Conservation (phyloP, 2,797 vertebrate species). For the Aulostomus chinensis region DNA sequence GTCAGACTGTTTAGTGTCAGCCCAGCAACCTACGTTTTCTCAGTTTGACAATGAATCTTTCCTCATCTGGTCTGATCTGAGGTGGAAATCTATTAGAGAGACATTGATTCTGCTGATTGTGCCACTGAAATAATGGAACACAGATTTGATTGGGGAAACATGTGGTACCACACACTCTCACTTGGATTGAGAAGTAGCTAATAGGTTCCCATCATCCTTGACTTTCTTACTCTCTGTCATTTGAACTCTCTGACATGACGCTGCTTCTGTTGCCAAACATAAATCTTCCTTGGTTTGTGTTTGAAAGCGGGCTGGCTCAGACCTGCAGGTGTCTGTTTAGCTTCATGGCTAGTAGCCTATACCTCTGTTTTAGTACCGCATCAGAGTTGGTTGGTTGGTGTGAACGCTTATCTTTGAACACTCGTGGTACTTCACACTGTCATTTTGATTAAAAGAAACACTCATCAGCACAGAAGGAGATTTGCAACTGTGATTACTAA, state of each 20-base stretch:
- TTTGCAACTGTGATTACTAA: no score
- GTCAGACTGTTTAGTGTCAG: not conserved
- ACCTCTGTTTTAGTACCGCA: not conserved
- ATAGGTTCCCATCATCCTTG: constrained; percentile 9
- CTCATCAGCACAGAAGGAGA: no score
- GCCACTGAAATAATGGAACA: constrained; percentile 11
- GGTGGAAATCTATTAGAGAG: constrained; percentile 23
- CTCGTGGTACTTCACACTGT: no score
- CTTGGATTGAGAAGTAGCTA: not conserved
- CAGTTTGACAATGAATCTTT: constrained; percentile 1
- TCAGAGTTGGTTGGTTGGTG: not conserved
- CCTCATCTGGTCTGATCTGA: constrained; percentile 22
- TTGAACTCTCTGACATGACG: not conserved
- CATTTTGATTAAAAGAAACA: no score
- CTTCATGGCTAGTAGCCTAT: not conserved
- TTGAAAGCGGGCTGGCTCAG: constrained; percentile 24
- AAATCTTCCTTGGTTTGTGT: constrained; percentile 27
- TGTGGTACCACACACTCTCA: not conserved
- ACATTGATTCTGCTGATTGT: constrained; percentile 8
- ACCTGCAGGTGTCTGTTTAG: constrained; percentile 30
- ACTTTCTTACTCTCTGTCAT: not conserved
- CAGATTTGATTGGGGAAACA: constrained; percentile 14
- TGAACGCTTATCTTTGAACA: not conserved
- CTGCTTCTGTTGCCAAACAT: constrained; percentile 24
- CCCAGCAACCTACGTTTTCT: not conserved